Base-by-base conservation (phyloP, 2,113 vertebrate genomes). In the Bambusicola thoracicus region DNA sequence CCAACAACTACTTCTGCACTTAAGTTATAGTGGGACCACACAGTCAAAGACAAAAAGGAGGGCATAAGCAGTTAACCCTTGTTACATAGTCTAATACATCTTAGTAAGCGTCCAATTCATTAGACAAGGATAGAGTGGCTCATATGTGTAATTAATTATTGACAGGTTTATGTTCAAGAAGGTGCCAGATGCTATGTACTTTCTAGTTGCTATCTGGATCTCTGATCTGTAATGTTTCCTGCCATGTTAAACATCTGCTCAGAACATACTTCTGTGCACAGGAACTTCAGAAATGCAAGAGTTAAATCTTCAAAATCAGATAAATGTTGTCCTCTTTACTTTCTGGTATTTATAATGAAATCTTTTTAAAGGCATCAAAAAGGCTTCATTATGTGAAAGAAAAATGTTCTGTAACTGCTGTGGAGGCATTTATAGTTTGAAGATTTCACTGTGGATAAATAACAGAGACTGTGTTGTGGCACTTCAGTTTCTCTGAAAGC, bases 71-170 rank as follows among this genome's bases (percentile, higher is more conserved):
- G 89, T 94, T 96, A 96, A 90, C 78, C 92, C 85, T 61, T 74
- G 78, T 66, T 93, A 94, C 41, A 38, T 13, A 73, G 83, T 72
- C 92, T 81, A 93, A 95, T 94, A 89, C 24, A 85, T 95, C 94
- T 96, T 93, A 73, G 81, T 89, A 96, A 94, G 58, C 84, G 86
- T 92, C 78, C 74, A 93, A 73, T 79, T 95, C 84, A 89, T 93
- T 94, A 92, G 81, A 85, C 62, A 68, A 62, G 73, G 68, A 89
- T 58, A 65, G 72, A 87, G 68, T 56, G 56, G 69, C 49, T 93
- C 73, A 63, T 93, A 93, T 30, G 34, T 67, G 74, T 91, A 94
- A 96, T 96, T 95, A 96, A 96, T 95, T 93, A 94, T 95, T 96
- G 84, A 87, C 92, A 96, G 66, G 92, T 94, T 96, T 95, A 92